Evolutionary conservation across 2,113 vertebrate species (phyloP), one percentile per base, ranked within the genome.

Genomic region (Oryzias curvinotus): DNA sequence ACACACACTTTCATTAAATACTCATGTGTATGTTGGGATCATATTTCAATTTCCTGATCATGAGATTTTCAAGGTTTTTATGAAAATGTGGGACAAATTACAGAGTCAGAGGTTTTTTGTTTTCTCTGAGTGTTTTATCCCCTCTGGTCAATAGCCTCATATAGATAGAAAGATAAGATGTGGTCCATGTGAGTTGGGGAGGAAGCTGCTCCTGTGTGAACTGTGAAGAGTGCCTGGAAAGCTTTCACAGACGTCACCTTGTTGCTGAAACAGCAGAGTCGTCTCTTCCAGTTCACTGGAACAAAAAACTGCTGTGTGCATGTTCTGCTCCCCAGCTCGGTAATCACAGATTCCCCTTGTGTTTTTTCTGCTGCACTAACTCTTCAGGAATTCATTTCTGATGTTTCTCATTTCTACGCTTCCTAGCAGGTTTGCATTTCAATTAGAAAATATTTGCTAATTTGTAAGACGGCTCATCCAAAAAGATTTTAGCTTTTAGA

Each of bases 301-400:
- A 86, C 77, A 80, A 77, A 78, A 64, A 77, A 70, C 72, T 64
- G 75, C 78, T 82, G 73, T 87, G 76, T 87, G 55, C 1, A 10
- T 71, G 65, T 71, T 80, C 49, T 17, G 54, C 62, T 75, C 85
- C 72, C 65, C 73, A 57, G 73, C 67, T 52, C 75, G 65, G 55
- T 63, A 75, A 82, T 76, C 68, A 55, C 57, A 49, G 69, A 65
- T 86, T 87, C 55, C 78, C 54, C 42, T 80, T 5, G 26, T 68
- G 66, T 57, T 52, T 57, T 73, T 48, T 70, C 21, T 68, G 57
- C 74, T 78, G 21, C 21, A 62, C 69, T 28, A 18, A 30, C 52
- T 54, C 56, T 70, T 71, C 68, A 68, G 55, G 26, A 85, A 62
- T 71, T 52, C 30, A 28, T 19, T 19, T 50, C n/a, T 64, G 54